Evolutionary conservation across 1,140 invertebrate species (phyloP).

Genomic region (Leptoteleia sp.): DNA sequence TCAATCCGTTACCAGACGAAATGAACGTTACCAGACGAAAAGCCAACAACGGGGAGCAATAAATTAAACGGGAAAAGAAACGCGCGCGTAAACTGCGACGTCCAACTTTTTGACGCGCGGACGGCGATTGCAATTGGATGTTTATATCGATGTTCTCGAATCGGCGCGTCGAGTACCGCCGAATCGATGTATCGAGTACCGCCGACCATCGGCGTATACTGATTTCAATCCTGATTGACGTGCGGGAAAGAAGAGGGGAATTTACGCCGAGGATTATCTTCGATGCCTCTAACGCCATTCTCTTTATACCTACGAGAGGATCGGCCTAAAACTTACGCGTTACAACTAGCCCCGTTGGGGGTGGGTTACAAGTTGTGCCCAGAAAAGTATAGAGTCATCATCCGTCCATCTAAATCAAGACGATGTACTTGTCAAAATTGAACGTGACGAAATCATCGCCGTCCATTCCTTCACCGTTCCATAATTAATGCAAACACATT

Average conservation of each 20-base stretch:
- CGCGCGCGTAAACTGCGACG: too few relatives aligned
- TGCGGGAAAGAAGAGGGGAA: slow-evolving; percentile 71
- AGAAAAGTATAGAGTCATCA: slow-evolving; percentile 53
- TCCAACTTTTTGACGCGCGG: too few relatives aligned
- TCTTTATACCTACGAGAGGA: slow-evolving; percentile 65
- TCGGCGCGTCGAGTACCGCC: slow-evolving; percentile 70
- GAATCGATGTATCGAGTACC: slow-evolving; percentile 70
- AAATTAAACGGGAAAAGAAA: too few relatives aligned
- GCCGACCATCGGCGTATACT: slow-evolving; percentile 71
- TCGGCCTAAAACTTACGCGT: slow-evolving; percentile 30
- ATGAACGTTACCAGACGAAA: too few relatives aligned
- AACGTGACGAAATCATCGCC: slow-evolving; percentile 47
- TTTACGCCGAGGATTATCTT: slow-evolving; percentile 77
- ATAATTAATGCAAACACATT: slow-evolving; percentile 41
- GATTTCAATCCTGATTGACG: slow-evolving; percentile 80
- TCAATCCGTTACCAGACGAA: too few relatives aligned
- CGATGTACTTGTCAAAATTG: slow-evolving; percentile 44
- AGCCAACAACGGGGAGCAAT: too few relatives aligned
- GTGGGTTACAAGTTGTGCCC: slow-evolving; percentile 1
- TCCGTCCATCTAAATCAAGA: slow-evolving; percentile 40
- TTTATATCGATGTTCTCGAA: slow-evolving; percentile 12
- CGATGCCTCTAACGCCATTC: slow-evolving; percentile 76
- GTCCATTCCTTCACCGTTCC: slow-evolving; percentile 15
- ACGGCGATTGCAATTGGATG: too few relatives aligned
- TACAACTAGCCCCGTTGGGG: slow-evolving; percentile 25